phyloP scores from a whole-genome alignment of 1,140 invertebrate species.

The Hydropsyche tenuis region DNA sequence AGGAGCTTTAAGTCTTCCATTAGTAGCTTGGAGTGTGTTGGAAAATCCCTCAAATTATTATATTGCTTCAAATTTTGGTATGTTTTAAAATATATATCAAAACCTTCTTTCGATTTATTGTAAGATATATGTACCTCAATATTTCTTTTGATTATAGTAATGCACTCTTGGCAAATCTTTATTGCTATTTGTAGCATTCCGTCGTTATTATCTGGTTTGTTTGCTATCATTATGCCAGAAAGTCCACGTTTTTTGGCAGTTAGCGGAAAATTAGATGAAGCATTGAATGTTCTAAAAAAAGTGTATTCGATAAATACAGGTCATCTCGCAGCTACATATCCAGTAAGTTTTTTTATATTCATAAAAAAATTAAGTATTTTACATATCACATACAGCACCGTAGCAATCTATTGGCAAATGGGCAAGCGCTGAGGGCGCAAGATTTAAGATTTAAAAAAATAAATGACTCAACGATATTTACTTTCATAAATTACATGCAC shows the following conservation, averaged over 20 bases:
- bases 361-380: too few species aligned
- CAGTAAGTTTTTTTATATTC: conserved; percentile 60
- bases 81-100: conserved; percentile 49
- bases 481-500: too few species aligned
- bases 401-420: too few species aligned
- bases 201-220: conserved; percentile 66
- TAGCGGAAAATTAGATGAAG: conserved; percentile 70
- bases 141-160: conserved; percentile 53
- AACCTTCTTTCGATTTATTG: too few species aligned
- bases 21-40: conserved; percentile 64
- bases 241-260: conserved; percentile 84
- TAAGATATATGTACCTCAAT: too few species aligned
- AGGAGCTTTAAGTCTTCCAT: conserved; percentile 62
- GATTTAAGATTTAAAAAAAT: too few species aligned
- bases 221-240: conserved; percentile 75
- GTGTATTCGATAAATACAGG: conserved; percentile 70
- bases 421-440: too few species aligned
- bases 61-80: conserved; percentile 29
- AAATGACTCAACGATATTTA: too few species aligned
- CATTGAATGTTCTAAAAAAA: conserved; percentile 65
- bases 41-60: conserved; percentile 54
- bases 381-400: too few species aligned
- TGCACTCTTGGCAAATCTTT: conserved; percentile 80
- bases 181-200: conserved; percentile 70
- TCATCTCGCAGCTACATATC: conserved; percentile 65